Evolutionary conservation across 2,797 vertebrate genomes (phyloP).

Genomic region (Lepus oiostolus): DNA sequence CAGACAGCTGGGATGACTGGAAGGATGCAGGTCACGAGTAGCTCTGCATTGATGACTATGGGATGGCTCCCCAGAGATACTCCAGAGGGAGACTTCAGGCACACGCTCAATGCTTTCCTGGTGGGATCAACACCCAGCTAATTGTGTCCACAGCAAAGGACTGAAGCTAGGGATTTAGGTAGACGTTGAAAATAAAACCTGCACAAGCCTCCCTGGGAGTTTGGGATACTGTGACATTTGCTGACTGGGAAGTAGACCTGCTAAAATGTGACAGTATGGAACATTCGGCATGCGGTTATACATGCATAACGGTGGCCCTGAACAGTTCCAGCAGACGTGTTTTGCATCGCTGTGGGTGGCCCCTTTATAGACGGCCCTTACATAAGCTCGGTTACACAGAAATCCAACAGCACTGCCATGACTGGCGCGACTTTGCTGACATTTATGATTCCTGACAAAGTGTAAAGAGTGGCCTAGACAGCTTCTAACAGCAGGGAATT

Average conservation of each 20-base stretch:
- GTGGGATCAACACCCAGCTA: slow-evolving; percentile 92
- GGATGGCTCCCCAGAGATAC: slow-evolving; percentile 91
- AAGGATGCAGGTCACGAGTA: slow-evolving; percentile 94
- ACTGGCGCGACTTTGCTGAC: slow-evolving; percentile 94
- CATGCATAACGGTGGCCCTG: slow-evolving; percentile 93
- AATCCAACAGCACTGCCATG: slow-evolving; percentile 94
- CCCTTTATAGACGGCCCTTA: slow-evolving; percentile 90
- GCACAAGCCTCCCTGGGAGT: slow-evolving; percentile 94
- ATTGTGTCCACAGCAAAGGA: slow-evolving; percentile 93
- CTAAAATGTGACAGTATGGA: slow-evolving; percentile 90
- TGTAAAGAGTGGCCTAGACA: slow-evolving; percentile 91
- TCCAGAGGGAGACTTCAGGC: slow-evolving; percentile 90
- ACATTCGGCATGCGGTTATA: slow-evolving; percentile 91
- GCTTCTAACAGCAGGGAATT: slow-evolving; percentile 90
- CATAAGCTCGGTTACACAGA: slow-evolving; percentile 94
- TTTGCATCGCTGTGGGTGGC: slow-evolving; percentile 96
- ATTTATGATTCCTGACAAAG: slow-evolving; percentile 94
- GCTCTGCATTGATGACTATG: slow-evolving; percentile 96
- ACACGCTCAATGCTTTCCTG: slow-evolving; percentile 93
- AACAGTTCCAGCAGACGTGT: slow-evolving; percentile 93
- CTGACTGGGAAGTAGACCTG: slow-evolving; percentile 95
- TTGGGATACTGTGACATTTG: slow-evolving; percentile 91
- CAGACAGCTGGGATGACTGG: slow-evolving; percentile 90
- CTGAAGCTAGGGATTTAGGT: slow-evolving; percentile 95
- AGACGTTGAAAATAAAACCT: slow-evolving; percentile 93